Evolutionary conservation across 92 coral and sea anemone genomes (phyloP).

Genomic region (Chrysogorgia sp.): DNA sequence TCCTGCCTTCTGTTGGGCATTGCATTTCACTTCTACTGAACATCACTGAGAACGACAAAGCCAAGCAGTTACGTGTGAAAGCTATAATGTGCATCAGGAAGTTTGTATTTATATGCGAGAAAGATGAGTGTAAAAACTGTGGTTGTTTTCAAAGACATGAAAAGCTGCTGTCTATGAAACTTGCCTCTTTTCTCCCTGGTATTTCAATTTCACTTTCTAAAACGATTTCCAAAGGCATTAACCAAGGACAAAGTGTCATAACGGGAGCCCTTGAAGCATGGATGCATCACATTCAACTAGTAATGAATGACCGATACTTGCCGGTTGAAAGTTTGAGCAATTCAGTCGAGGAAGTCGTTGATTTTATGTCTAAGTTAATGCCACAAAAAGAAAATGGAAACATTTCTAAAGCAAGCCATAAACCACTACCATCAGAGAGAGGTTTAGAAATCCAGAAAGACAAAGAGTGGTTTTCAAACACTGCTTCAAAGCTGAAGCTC

Average conservation of each 20-base stretch:
- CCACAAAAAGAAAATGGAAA: conserved; percentile 38
- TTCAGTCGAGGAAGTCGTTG: conserved; percentile 38
- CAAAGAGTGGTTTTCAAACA: conserved; percentile 66
- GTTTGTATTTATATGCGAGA: conserved; percentile 56
- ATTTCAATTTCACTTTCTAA: conserved; percentile 76
- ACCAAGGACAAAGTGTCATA: conserved; percentile 76
- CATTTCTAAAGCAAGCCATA: conserved; percentile 13
- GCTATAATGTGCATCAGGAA: conserved; percentile 71
- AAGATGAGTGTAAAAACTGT: conserved; percentile 26
- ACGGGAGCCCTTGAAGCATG: conserved; percentile 68
- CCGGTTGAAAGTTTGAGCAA: conserved; percentile 35
- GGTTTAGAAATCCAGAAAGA: conserved; percentile 59
- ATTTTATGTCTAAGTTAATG: conserved; percentile 58
- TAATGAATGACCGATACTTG: conserved; percentile 72
- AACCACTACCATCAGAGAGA: conserved; percentile 43
- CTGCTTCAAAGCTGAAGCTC: conserved; percentile 75
- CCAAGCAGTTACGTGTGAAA: conserved; percentile 65
- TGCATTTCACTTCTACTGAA: conserved; percentile 69
- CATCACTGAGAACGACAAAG: conserved; percentile 77
- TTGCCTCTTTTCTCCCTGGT: conserved; percentile 95
- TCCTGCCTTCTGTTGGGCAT: conserved; percentile 85
- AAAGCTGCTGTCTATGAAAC: conserved; percentile 52
- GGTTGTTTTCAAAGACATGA: conserved; percentile 37
- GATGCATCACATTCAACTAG: conserved; percentile 68
- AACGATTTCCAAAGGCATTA: conserved; percentile 62